phyloP scores from a whole-genome alignment of 1,140 invertebrate species.

The Thereuonema tuberculata region DNA sequence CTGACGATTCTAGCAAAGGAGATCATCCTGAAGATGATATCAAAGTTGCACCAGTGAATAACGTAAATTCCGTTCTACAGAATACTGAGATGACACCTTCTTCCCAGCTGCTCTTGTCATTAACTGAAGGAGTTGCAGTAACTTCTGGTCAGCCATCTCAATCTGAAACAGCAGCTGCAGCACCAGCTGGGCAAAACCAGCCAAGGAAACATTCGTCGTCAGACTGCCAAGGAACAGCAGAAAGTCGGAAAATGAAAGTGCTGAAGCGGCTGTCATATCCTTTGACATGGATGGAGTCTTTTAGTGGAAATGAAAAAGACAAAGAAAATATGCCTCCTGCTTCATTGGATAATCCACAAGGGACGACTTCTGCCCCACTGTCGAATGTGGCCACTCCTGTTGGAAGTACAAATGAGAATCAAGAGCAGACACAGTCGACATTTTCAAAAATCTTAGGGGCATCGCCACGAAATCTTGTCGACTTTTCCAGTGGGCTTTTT shows the following conservation, averaged over 20 bases:
- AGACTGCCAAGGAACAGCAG: too few relatives aligned
- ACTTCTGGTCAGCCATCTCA: too few relatives aligned
- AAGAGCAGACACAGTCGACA: conserved; percentile 28
- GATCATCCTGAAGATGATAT: too few relatives aligned
- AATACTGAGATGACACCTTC: too few relatives aligned
- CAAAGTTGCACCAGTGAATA: too few relatives aligned
- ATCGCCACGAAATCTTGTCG: conserved; percentile 27
- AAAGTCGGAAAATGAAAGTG: conserved; percentile 37
- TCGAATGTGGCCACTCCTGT: conserved; percentile 39
- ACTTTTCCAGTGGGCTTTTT: conserved; percentile 37
- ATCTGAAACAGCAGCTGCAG: too few relatives aligned
- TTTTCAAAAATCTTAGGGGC: conserved; percentile 18
- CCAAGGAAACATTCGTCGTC: not conserved
- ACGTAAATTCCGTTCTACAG: too few relatives aligned
- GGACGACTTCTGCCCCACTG: conserved; percentile 24
- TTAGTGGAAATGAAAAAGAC: conserved; percentile 40
- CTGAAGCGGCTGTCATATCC: conserved; percentile 79
- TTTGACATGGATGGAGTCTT: conserved; percentile 79
- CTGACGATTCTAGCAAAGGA: too few relatives aligned
- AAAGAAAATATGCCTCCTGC: conserved; percentile 19
- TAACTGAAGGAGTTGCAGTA: too few relatives aligned
- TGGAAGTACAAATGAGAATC: too few relatives aligned
- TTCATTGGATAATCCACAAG: conserved; percentile 8
- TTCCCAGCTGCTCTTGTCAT: too few relatives aligned
- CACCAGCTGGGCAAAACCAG: too few relatives aligned